These are phyloP conservation scores for Bhutanitis thaidina DNA, from an alignment of 2,888 invertebrate species.

Conservation along the genomic window DNA sequence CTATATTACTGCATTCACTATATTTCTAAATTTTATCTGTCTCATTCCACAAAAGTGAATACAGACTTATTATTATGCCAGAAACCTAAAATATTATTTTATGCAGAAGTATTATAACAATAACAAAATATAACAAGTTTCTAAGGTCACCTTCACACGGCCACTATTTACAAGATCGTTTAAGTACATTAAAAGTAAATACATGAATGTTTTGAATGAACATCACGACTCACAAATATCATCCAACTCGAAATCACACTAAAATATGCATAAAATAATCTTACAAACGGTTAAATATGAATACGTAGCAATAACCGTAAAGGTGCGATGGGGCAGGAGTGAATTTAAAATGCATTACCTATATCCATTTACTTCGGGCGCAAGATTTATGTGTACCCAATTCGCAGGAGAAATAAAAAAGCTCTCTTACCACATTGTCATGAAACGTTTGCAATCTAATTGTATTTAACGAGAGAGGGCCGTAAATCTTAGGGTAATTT, in stretches of 20 bases:
- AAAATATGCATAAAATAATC: slow-evolving; percentile 19
- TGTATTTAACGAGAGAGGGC: slow-evolving; percentile 4
- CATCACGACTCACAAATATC: neutral
- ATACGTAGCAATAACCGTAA: slow-evolving; percentile 18
- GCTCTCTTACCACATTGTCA: slow-evolving; percentile 12
- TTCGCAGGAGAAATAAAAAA: slow-evolving; percentile 7
- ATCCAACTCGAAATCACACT: slow-evolving; percentile 4
- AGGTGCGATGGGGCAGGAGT: slow-evolving; percentile 2
- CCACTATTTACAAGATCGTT: too few relatives aligned
- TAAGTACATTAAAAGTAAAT: too few relatives aligned
- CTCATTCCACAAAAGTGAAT: too few relatives aligned
- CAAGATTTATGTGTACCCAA: slow-evolving; percentile 12
- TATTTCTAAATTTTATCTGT: too few relatives aligned
- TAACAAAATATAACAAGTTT: too few relatives aligned
- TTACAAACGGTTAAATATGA: slow-evolving; percentile 18
- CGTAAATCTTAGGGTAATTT: slow-evolving; percentile 16
- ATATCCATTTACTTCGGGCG: slow-evolving; percentile 1
- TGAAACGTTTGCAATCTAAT: slow-evolving; percentile 3
- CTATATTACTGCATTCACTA: too few relatives aligned
- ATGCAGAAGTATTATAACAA: too few relatives aligned
- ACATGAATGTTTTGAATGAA: too few relatives aligned
- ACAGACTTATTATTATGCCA: too few relatives aligned
- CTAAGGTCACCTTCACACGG: too few relatives aligned
- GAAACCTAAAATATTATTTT: too few relatives aligned
- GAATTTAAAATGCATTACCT: slow-evolving; percentile 19